Evolutionary conservation across 2,888 invertebrate genomes (phyloP).

Genomic region (Drosophila merina): DNA sequence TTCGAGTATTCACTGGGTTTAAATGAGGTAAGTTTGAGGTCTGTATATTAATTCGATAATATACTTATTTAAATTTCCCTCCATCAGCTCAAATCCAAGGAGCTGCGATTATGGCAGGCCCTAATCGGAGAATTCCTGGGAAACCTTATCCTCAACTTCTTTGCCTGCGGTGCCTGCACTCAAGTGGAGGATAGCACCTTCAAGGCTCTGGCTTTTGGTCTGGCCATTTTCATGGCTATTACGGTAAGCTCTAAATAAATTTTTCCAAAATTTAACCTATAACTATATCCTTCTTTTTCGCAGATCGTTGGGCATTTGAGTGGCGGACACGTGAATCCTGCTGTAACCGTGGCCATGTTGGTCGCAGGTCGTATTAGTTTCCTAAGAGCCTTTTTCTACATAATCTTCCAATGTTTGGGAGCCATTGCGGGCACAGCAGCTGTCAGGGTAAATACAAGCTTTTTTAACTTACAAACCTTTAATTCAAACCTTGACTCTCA

Average conservation of each 20-base stretch:
- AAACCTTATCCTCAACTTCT: constrained; percentile 93
- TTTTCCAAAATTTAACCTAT: background rate
- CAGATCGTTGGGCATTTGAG: constrained; percentile 94
- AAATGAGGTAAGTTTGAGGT: constrained; percentile 85
- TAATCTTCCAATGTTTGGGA: constrained; percentile 92
- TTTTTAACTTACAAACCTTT: background rate
- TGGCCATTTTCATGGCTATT: constrained; percentile 92
- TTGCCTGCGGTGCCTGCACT: constrained; percentile 93
- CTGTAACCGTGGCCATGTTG: constrained; percentile 92
- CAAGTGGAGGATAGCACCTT: constrained; percentile 85
- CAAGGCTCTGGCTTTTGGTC: constrained; percentile 93
- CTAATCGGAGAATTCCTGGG: constrained; percentile 94
- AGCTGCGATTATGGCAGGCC: constrained; percentile 89
- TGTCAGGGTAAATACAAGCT: constrained; percentile 81
- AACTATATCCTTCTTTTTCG: constrained; percentile 6
- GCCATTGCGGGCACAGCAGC: constrained; percentile 91
- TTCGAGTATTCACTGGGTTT: constrained; percentile 88
- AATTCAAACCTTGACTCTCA: background rate
- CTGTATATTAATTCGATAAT: background rate
- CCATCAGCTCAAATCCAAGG: constrained; percentile 86
- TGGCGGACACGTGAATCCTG: constrained; percentile 96
- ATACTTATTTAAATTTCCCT: background rate
- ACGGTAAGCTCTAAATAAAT: constrained; percentile 86
- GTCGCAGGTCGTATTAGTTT: constrained; percentile 91
- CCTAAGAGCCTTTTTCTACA: constrained; percentile 90